phyloP scores from a whole-genome alignment of 2,113 vertebrate genomes.

The Pseudorasbora parva region DNA sequence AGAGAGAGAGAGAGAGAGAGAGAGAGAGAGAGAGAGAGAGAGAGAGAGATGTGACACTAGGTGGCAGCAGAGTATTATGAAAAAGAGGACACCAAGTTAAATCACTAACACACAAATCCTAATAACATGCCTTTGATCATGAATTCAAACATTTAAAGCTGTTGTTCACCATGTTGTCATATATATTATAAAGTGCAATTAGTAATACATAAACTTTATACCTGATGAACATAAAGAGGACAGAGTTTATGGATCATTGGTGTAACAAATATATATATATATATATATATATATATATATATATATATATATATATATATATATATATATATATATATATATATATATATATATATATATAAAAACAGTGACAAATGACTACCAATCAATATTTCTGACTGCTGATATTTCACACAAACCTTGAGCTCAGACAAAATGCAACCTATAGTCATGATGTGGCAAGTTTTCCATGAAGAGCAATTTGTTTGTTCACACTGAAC shows the following conservation, averaged over 20 bases:
- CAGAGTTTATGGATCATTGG: neutral
- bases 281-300: too few relatives aligned
- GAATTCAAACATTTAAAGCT: neutral
- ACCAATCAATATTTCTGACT: neutral
- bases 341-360: too few relatives aligned
- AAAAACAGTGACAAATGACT: neutral
- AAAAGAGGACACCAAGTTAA: slow-evolving; percentile 31
- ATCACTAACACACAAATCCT: slow-evolving; percentile 21
- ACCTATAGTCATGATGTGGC: too few relatives aligned
- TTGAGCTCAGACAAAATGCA: neutral
- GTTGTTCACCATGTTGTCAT: neutral
- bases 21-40: neutral
- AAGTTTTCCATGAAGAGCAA: neutral
- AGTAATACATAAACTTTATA: neutral
- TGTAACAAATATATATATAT: too few relatives aligned
- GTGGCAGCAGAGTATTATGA: slow-evolving; percentile 59
- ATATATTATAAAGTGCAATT: neutral
- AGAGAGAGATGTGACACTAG: slow-evolving; percentile 59
- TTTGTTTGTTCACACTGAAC: neutral
- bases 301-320: too few relatives aligned
- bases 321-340: too few relatives aligned
- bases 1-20: neutral
- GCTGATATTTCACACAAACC: neutral
- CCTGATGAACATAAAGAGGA: neutral
- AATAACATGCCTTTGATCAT: neutral